Conservation (phyloP, 1,140 invertebrate species). For the Ceratina australensis region DNA sequence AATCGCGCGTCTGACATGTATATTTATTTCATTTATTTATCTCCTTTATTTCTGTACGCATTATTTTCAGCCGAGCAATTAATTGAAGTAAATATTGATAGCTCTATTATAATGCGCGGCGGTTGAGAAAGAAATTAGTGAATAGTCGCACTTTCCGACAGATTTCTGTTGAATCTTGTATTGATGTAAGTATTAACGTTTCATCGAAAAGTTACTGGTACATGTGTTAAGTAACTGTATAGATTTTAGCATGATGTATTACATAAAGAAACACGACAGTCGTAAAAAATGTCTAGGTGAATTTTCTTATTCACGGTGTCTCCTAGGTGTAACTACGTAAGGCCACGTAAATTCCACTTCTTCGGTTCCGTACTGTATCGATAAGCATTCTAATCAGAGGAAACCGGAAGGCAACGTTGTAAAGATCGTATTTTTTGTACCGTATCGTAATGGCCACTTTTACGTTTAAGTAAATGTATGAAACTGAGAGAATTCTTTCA, state of each 20-base stretch:
- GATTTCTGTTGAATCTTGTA: constrained; percentile 6
- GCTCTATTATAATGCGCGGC: too few species aligned
- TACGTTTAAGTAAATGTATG: constrained; percentile 33
- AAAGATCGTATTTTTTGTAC: constrained; percentile 57
- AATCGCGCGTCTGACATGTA: neutral
- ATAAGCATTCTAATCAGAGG: constrained; percentile 3
- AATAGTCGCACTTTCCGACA: constrained; percentile 14
- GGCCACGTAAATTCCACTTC: constrained; percentile 10
- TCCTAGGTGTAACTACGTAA: constrained; percentile 7
- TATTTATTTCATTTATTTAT: constrained; percentile 34
- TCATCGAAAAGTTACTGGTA: neutral
- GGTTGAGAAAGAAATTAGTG: constrained; percentile 20
- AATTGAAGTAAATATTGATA: neutral
- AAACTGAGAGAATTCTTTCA: constrained; percentile 42
- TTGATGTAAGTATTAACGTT: neutral
- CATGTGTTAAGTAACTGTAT: neutral
- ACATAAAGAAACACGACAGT: neutral
- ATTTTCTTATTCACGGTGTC: neutral
- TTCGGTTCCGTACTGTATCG: constrained; percentile 2
- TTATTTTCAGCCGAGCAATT: neutral
- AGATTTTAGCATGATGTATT: constrained; percentile 1
- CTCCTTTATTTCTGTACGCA: neutral
- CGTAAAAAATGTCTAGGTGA: constrained; percentile 11
- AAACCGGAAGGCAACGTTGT: constrained; percentile 26
- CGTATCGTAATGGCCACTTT: constrained; percentile 30